Evolutionary conservation across 2,797 vertebrate genomes (phyloP).

Genomic region (Coendou prehensilis): DNA sequence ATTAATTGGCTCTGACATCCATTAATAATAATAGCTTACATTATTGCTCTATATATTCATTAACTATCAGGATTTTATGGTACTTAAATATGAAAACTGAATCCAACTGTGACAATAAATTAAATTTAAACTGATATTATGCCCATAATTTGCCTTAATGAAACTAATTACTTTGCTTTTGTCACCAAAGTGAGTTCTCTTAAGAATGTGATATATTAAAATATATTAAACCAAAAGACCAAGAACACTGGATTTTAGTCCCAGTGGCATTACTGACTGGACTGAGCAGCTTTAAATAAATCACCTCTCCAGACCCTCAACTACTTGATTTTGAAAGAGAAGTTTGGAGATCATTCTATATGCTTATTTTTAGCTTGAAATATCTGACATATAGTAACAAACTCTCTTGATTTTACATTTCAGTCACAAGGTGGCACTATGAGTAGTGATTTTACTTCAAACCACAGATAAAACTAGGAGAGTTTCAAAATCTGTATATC

Average conservation of each 20-base stretch:
- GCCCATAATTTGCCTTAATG: not conserved
- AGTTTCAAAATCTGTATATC: conserved; percentile 40
- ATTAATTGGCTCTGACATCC: not conserved
- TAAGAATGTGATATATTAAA: not conserved
- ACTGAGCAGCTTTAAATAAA: not conserved
- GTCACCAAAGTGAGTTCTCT: not conserved
- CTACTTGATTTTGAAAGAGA: not conserved
- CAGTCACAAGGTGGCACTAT: conserved; percentile 90
- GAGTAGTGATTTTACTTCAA: conserved; percentile 82
- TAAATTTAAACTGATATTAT: not conserved
- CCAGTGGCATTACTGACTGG: not conserved
- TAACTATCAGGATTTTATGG: conserved; percentile 51
- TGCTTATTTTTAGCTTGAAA: not conserved
- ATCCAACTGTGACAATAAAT: conserved; percentile 24
- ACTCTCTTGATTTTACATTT: conserved; percentile 70
- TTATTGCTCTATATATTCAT: not conserved
- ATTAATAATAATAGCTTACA: conserved; percentile 40
- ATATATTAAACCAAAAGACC: not conserved
- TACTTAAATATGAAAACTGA: conserved; percentile 45
- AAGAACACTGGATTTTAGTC: not conserved
- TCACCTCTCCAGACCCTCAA: not conserved
- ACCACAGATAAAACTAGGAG: not conserved
- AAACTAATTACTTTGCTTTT: conserved; percentile 3
- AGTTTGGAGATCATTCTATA: not conserved
- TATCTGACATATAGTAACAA: not conserved